Base-by-base conservation (phyloP, 1,140 invertebrate species). In the Ruditapes philippinarum region DNA sequence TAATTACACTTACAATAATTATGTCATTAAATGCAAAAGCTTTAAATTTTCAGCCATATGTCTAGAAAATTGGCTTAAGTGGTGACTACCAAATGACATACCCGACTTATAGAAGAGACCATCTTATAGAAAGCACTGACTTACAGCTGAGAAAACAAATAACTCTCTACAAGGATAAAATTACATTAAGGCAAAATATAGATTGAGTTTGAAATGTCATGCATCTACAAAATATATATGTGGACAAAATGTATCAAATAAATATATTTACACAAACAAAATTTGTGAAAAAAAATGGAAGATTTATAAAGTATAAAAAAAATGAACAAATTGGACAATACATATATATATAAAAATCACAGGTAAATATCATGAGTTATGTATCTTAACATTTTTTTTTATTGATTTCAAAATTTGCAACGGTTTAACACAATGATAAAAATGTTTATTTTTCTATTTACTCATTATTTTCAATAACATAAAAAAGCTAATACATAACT, bases 231-330 rank as follows among this genome's bases (percentile, higher is more conserved):
- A n/a, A n/a, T 70, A 65, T 70, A 70, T 70, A 70, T 70, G 36
- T n/a, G 54, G 33, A 31, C 14, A 36, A 70, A 70, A 70, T 70
- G 65, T 40, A 70, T 38, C 28, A 38, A 70, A 70, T 70, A 70
- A 70, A 70, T 70, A 70, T 70, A 70, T 70, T 36, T 70, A 70
- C 65, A 70, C 65, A n/a, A n/a, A n/a, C n/a, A 70, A 70, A 70
- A 38, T 70, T 2, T 12, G 38, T 70, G 65, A 31, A 70, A 70
- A 70, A 65, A 70, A 65, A 65, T 70, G 65, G 65, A n/a, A 70
- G 36, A 70, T 40, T 70, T 70, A 38, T 22, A 36, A n/a, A 31
- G 9, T 14, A 70, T 12, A 28, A 70, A 7, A 36, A 65, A 70
- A 38, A 65, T 70, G 57, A 62, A 62, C 28, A 70, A 70, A 38